Evolutionary conservation across 2,797 vertebrate genomes (phyloP).

Genomic region (Spea hammondii): DNA sequence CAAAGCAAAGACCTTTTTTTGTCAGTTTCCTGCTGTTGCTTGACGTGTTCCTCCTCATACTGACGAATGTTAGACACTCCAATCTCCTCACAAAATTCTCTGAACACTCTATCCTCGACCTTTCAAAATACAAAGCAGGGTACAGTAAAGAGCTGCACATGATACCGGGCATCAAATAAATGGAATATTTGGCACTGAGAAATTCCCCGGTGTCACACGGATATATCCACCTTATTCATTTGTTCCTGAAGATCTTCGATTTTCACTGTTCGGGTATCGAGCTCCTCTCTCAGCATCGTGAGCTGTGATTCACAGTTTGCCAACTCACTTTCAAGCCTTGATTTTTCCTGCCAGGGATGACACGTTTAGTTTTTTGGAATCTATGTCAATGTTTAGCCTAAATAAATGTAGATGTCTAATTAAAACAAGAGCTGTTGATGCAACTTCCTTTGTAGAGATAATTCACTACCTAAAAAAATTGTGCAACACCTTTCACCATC

Average conservation of each 20-base stretch:
- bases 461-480: neutral
- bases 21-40: conserved; percentile 80
- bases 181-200: no score
- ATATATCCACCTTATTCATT: conserved; percentile 76
- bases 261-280: conserved; percentile 68
- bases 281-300: conserved; percentile 70
- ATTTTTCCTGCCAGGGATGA: conserved; percentile 78
- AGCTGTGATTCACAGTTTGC: conserved; percentile 77
- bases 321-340: conserved; percentile 81
- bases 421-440: no score
- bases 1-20: conserved; percentile 74
- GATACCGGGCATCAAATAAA: no score
- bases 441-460: neutral
- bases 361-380: no score
- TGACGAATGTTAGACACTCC: conserved; percentile 85
- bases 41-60: conserved; percentile 83
- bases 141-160: neutral
- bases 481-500: neutral
- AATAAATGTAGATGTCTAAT: no score
- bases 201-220: no score
- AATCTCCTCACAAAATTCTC: conserved; percentile 86
- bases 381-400: no score
- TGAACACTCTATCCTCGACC: conserved; percentile 87
- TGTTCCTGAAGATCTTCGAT: conserved; percentile 69
- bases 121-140: conserved; percentile 54